A percentile compares a stretch with the other conserved stretches of the same genome.
Conservation (phyloP, 2,797 vertebrate genomes). For the Buceros bicornis region DNA sequence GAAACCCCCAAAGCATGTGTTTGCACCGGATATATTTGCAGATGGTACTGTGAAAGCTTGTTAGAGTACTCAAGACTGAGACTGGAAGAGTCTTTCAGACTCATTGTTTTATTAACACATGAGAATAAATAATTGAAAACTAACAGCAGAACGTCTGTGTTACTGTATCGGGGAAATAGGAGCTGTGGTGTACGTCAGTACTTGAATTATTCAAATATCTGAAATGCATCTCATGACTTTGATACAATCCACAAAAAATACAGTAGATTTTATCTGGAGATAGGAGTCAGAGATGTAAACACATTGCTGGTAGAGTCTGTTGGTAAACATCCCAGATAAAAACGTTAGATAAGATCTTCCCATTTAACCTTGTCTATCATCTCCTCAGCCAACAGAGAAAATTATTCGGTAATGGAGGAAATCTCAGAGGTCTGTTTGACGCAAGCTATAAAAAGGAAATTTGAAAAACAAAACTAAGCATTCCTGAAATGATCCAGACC, state of each 20-base stretch:
- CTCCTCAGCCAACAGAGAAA: neutral
- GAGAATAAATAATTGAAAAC: slow-evolving; percentile 30
- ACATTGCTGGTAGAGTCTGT: neutral
- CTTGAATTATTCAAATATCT: slow-evolving; percentile 41
- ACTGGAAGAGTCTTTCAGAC: neutral
- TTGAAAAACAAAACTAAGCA: neutral
- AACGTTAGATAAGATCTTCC: neutral
- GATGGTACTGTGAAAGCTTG: neutral
- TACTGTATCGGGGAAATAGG: neutral
- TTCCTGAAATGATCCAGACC: neutral
- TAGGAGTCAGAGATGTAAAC: neutral
- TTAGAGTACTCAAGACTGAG: neutral
- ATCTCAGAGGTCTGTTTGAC: neutral
- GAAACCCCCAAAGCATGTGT: neutral
- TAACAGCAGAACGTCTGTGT: neutral
- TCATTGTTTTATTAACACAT: neutral
- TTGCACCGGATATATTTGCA: neutral
- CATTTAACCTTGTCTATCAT: neutral
- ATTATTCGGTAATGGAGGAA: neutral
- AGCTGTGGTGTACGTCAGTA: neutral
- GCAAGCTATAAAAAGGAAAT: neutral
- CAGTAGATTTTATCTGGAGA: neutral
- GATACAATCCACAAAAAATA: neutral
- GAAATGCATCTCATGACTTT: slow-evolving; percentile 44
- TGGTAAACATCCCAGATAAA: neutral